These are phyloP conservation scores for Calliphora vomitoria DNA, from an alignment of 2,888 invertebrate species.

Conservation along the genomic window DNA sequence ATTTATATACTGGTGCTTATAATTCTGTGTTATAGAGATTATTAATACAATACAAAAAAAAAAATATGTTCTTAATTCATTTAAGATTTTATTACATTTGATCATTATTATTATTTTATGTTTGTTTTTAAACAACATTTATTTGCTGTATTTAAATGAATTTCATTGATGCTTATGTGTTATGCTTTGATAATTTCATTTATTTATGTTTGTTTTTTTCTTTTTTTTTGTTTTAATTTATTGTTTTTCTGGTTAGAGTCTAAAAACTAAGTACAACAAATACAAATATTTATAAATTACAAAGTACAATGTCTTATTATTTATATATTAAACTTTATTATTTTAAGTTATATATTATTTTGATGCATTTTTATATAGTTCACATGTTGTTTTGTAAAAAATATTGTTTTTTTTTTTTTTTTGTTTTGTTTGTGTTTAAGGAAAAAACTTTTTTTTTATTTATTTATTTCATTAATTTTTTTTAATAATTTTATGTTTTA, in stretches of 20 bases:
- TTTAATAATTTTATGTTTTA: slow-evolving; percentile 46
- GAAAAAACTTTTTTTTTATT: slow-evolving; percentile 28
- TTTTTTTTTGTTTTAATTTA: slow-evolving; percentile 34
- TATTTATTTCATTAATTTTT: slow-evolving; percentile 17
- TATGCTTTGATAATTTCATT: slow-evolving; percentile 28
- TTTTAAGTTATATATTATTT: slow-evolving; percentile 33
- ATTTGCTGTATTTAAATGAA: slow-evolving; percentile 25
- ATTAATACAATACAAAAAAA: slow-evolving; percentile 41
- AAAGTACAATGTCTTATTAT: slow-evolving; percentile 66
- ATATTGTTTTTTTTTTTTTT: slow-evolving; percentile 38
- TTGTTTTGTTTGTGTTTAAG: slow-evolving; percentile 19
- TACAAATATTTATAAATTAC: slow-evolving; percentile 73
- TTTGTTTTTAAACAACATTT: neutral
- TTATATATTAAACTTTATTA: slow-evolving; percentile 54
- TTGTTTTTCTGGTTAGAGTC: slow-evolving; percentile 41
- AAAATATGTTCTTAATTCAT: slow-evolving; percentile 7
- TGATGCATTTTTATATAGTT: slow-evolving; percentile 62
- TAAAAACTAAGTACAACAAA: slow-evolving; percentile 74
- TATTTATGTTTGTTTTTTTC: slow-evolving; percentile 20
- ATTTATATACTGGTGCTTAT: slow-evolving; percentile 63
- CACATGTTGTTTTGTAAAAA: slow-evolving; percentile 59
- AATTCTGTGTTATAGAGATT: slow-evolving; percentile 56
- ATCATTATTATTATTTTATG: slow-evolving; percentile 25
- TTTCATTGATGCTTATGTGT: slow-evolving; percentile 31
- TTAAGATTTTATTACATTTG: slow-evolving; percentile 60